These are phyloP conservation scores for Peromyscus californicus DNA, from an alignment of 2,113 vertebrate genomes.

Conservation along the genomic window DNA sequence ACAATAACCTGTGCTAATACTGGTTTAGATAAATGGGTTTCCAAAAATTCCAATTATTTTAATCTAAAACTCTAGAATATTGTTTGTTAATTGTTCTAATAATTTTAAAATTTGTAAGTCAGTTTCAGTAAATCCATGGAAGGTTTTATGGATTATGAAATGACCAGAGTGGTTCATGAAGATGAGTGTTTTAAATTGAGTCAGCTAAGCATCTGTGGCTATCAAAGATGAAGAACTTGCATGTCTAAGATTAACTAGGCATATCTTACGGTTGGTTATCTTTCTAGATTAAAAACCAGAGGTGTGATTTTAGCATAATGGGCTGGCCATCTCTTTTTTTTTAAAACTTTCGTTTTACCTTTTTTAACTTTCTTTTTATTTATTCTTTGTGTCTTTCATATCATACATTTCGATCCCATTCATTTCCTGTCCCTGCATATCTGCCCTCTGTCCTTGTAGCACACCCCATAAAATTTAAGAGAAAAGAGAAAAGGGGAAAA, in stretches of 20 bases:
- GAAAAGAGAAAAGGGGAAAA: no score
- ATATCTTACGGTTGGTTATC: neutral
- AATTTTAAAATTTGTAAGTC: constrained; percentile 28
- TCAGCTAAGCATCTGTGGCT: constrained; percentile 39
- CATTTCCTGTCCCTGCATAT: no score
- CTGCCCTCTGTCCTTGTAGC: no score
- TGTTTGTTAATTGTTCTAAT: neutral
- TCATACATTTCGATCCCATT: no score
- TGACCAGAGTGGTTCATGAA: neutral
- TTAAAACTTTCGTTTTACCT: no score
- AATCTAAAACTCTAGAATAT: neutral
- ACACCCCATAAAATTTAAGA: no score
- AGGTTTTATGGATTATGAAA: constrained; percentile 4
- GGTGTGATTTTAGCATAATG: neutral
- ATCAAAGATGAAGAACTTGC: neutral
- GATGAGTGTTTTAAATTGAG: neutral
- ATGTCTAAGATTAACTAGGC: neutral
- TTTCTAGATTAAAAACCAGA: neutral
- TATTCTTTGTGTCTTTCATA: no score
- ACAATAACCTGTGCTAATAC: neutral
- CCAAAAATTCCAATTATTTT: neutral
- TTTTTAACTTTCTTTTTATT: no score
- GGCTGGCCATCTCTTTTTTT: neutral
- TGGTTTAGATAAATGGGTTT: constrained; percentile 19
- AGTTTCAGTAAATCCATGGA: neutral